These are phyloP conservation scores for Lepidocolaptes lacrymiger DNA, from an alignment of 2,797 vertebrate genomes.

Conservation along the genomic window DNA sequence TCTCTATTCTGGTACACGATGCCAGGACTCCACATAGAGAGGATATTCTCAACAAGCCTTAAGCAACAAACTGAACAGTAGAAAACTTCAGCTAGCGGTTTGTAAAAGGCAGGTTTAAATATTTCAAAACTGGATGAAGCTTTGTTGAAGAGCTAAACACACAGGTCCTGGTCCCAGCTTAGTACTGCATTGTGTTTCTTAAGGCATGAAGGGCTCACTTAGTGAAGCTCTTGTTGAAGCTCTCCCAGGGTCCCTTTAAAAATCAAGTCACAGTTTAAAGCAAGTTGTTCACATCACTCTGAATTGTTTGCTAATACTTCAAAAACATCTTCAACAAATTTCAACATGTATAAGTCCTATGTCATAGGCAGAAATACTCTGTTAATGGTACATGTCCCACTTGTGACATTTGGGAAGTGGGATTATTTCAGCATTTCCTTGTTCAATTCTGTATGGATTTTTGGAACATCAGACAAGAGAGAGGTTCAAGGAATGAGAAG, in stretches of 20 bases:
- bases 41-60: slow-evolving; percentile 54
- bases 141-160: slow-evolving; percentile 42
- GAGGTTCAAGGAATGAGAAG: not conserved
- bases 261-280: not conserved
- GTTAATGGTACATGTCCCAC: not conserved
- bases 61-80: not conserved
- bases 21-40: slow-evolving; percentile 33
- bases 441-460: not conserved
- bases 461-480: not conserved
- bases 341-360: slow-evolving; percentile 7
- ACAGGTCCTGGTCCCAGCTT: slow-evolving; percentile 5
- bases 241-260: slow-evolving; percentile 17
- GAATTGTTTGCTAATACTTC: slow-evolving; percentile 35
- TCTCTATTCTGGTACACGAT: slow-evolving; percentile 20
- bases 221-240: slow-evolving; percentile 10
- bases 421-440: slow-evolving; percentile 23
- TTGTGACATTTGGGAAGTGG: not conserved
- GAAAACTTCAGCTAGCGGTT: not conserved
- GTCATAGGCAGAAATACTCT: slow-evolving; percentile 33
- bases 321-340: slow-evolving; percentile 21
- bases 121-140: slow-evolving; percentile 15
- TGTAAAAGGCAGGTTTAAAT: not conserved
- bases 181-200: not conserved
- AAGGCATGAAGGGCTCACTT: not conserved
- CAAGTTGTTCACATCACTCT: slow-evolving; percentile 1